Conservation (phyloP, 2,113 vertebrate species). For the Pristiophorus japonicus region DNA sequence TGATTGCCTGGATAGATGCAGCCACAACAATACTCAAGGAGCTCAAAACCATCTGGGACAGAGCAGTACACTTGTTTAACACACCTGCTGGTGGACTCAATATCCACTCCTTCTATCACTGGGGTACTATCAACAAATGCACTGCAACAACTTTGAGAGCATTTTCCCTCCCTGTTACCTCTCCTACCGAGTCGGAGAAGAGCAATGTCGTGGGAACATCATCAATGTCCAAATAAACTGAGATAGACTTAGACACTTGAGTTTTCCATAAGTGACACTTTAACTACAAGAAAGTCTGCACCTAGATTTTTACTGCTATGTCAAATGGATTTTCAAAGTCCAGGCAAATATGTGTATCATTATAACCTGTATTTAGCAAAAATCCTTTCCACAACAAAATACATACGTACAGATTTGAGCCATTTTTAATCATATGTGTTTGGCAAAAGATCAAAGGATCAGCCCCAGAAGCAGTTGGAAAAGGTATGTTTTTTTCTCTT, state of each 20-base stretch:
- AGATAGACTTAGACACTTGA: background rate
- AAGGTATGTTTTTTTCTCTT: background rate
- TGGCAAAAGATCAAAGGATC: background rate
- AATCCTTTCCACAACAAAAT: background rate
- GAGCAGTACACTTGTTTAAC: background rate
- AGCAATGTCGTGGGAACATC: background rate
- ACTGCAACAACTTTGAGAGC: background rate
- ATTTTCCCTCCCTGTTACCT: background rate
- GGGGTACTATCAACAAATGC: no score
- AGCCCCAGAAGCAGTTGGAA: background rate
- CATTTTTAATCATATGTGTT: background rate
- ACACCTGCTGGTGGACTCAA: no score
- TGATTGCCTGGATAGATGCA: background rate
- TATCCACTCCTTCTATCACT: no score
- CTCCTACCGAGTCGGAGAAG: background rate
- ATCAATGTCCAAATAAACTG: background rate
- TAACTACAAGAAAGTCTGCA: background rate
- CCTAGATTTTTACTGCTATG: background rate
- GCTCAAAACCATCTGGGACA: background rate
- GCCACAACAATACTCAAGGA: background rate
- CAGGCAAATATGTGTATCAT: background rate
- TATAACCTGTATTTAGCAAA: background rate
- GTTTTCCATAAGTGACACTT: background rate
- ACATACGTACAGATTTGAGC: background rate
- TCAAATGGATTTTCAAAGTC: background rate